A percentile compares a stretch with the other conserved stretches of the same genome.
Conservation (phyloP, 2,113 vertebrate genomes). For the Microtus montanus region DNA sequence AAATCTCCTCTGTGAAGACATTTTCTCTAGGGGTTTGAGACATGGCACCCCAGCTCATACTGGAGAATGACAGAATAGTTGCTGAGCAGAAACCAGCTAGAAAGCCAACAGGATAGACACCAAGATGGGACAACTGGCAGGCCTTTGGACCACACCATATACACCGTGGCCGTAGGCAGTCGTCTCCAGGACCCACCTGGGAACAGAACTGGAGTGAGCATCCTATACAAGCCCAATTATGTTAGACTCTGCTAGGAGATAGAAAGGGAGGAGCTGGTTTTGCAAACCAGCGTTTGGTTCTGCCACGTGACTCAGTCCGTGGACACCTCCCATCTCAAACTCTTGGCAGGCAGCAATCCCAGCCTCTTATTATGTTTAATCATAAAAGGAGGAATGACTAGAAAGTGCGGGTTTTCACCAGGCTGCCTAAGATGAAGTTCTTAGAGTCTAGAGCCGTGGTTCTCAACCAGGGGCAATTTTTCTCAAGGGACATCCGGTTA, state of each 20-base stretch:
- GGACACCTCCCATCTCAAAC: not conserved
- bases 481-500: fast-evolving
- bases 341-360: not conserved
- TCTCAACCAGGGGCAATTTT: not conserved
- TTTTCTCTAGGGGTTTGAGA: not conserved
- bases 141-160: fast-evolving
- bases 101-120: not conserved
- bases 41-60: not conserved
- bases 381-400: not conserved
- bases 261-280: too few species aligned
- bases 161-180: too few species aligned
- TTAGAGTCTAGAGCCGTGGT: not conserved
- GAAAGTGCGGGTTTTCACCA: not conserved
- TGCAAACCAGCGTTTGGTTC: not conserved
- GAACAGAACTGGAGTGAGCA: not conserved
- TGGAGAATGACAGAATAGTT: not conserved
- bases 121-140: fast-evolving
- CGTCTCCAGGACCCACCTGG: not conserved
- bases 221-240: not conserved
- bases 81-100: not conserved
- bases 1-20: not conserved
- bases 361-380: not conserved
- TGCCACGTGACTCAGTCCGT: not conserved
- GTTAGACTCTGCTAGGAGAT: not conserved
- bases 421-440: not conserved